These are phyloP conservation scores for Etia nguti DNA, from an alignment of 2,113 vertebrate genomes.

Conservation along the genomic window DNA sequence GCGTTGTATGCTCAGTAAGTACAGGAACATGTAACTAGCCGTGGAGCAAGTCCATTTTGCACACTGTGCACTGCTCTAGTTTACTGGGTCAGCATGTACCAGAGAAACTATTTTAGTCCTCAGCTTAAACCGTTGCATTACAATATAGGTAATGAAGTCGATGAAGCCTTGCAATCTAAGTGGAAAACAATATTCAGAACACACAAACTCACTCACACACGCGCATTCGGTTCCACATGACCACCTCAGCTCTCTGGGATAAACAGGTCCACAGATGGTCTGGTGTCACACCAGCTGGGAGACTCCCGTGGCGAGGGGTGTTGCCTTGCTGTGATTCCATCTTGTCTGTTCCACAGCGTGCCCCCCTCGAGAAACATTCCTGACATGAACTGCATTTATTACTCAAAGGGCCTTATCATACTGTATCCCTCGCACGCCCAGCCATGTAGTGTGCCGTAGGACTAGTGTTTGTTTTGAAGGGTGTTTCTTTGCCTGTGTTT, in stretches of 20 bases:
- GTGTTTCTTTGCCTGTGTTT: conserved; percentile 2
- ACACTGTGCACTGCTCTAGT: conserved; percentile 5
- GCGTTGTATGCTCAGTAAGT: background rate
- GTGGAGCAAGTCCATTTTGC: background rate
- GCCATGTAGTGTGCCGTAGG: background rate
- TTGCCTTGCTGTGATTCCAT: conserved; percentile 64
- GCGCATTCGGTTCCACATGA: conserved; percentile 10
- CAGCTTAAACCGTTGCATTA: background rate
- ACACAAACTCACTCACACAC: background rate
- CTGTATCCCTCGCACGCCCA: background rate
- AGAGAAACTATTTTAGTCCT: conserved; percentile 22
- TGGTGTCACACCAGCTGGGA: conserved; percentile 64
- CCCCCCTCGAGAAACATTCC: conserved; percentile 16
- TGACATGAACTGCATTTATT: background rate
- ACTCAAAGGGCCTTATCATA: background rate
- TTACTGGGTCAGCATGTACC: conserved; percentile 7
- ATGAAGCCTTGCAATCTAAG: background rate
- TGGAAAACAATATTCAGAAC: conserved; percentile 24
- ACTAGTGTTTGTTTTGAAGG: conserved; percentile 6
- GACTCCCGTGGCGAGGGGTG: conserved; percentile 50
- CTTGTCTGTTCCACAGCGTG: conserved; percentile 39
- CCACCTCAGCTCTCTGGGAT: conserved; percentile 27
- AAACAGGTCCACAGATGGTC: conserved; percentile 67
- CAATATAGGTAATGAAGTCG: conserved; percentile 1
- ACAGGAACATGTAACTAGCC: background rate